Base-by-base conservation (phyloP, 2,888 invertebrate genomes). In the Brachylomia viminalis region DNA sequence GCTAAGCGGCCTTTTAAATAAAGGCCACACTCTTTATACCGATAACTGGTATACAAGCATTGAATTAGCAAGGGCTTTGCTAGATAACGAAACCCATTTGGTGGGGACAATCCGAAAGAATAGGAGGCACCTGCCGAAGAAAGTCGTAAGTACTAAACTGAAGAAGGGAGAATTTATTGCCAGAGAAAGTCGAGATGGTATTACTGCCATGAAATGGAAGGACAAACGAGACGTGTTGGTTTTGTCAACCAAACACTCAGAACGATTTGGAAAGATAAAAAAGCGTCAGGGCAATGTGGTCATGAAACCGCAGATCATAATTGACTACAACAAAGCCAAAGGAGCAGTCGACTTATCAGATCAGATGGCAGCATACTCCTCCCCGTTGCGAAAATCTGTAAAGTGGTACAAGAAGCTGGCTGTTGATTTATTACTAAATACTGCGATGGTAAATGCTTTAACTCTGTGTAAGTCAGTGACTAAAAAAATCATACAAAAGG, bases 401-500 rank as follows among this genome's bases (percentile, higher is more conserved):
- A 23, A 52, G 52, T 54, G 54, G 54, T 54, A 54, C 6, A 54
- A n/a, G 54, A 54, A 54, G 54, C 54, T n/a, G 54, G 54, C 54
- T 54, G 54, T n/a, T n/a, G n/a, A n/a, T n/a, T n/a, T n/a, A n/a
- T n/a, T n/a, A n/a, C n/a, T n/a, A n/a, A n/a, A n/a, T 61, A 61
- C 38, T 61, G 33, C 61, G 23, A 38, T 61, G 62, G 61, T 38
- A 62, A 62, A 62, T 38, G 38, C 61, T 62, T 38, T 62, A n/a
- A 62, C 38, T n/a, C 4, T 62, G 15, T 38, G 38, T 23, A 62
- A 62, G 38, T 62, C 62, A 42, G 62, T 62, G 8, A 42, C 62
- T 38, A 62, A 61, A 61, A 61, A 61, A 61, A 61, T 38, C 61
- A 61, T 64, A 64, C 62, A 64, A 4, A 42, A 42, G n/a, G n/a